A percentile compares a stretch with the other conserved stretches of the same genome.
phyloP scores from a whole-genome alignment of 2,113 vertebrate species.

The Cercocebus atys region DNA sequence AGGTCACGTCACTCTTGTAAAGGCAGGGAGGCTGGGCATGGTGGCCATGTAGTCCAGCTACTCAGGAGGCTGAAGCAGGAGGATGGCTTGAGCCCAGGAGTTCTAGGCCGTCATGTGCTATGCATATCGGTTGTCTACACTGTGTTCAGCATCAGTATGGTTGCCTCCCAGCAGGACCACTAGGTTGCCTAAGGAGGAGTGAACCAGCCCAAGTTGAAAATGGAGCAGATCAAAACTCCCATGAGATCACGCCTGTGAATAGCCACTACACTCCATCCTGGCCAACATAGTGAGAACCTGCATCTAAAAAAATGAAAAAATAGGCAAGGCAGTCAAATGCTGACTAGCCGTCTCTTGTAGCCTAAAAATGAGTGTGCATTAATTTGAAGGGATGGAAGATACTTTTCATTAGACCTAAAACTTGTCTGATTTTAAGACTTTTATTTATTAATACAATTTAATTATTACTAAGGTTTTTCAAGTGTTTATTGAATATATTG shows the following conservation, averaged over 20 bases:
- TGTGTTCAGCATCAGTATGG: neutral
- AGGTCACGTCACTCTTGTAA: neutral
- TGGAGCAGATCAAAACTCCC: neutral
- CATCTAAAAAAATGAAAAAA: neutral
- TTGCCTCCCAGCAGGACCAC: neutral
- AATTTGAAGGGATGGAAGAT: neutral
- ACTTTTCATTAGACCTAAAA: neutral
- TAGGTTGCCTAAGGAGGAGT: neutral
- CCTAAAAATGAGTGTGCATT: neutral
- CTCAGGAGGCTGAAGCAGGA: neutral
- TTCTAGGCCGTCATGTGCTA: neutral
- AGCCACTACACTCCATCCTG: neutral
- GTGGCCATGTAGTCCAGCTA: neutral
- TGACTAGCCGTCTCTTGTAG: neutral
- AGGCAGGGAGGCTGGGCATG: neutral
- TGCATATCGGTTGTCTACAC: neutral
- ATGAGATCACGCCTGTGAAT: neutral
- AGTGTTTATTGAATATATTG: fast-evolving
- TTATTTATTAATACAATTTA: neutral
- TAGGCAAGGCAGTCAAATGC: neutral
- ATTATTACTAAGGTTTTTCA: neutral
- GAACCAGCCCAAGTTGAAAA: neutral
- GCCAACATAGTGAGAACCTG: neutral
- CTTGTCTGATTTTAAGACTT: neutral
- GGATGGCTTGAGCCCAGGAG: neutral